A percentile compares a stretch with the other conserved stretches of the same genome.
Evolutionary conservation across 2,113 vertebrate genomes (phyloP).

Genomic region (Planiliza haematocheilus): DNA sequence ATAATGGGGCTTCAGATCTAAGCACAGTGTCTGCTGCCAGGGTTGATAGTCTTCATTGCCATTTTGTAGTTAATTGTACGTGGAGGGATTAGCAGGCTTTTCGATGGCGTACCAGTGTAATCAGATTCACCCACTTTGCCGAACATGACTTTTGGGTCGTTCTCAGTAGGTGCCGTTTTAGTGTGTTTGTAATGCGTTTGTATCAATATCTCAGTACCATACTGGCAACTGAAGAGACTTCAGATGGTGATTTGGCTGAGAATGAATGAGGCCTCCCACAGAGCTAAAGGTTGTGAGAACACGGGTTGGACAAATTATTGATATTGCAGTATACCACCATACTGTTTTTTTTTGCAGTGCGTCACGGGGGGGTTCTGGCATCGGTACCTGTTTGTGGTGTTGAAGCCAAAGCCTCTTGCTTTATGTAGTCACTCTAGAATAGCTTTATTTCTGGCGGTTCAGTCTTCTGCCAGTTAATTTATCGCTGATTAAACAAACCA

Average conservation of each 20-base stretch:
- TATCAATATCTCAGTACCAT: neutral
- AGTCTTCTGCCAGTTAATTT: neutral
- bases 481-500: neutral
- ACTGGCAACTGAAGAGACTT: neutral
- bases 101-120: neutral
- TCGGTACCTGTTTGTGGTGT: constrained; percentile 1
- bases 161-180: neutral
- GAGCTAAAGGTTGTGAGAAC: constrained; percentile 11
- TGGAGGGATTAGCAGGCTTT: constrained; percentile 16
- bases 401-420: neutral
- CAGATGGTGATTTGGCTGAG: constrained; percentile 13
- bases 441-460: constrained; percentile 2
- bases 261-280: neutral
- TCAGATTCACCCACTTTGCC: constrained; percentile 4
- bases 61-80: constrained; percentile 6
- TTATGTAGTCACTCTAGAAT: neutral
- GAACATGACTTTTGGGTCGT: neutral
- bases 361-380: neutral
- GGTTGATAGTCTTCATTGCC: constrained; percentile 4
- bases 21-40: neutral
- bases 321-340: neutral
- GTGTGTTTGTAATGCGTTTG: neutral
- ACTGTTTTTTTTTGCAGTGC: neutral
- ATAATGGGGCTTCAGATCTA: neutral
- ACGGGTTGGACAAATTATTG: neutral